Conservation (phyloP, 1,140 invertebrate species). For the Heliconius nattereri region DNA sequence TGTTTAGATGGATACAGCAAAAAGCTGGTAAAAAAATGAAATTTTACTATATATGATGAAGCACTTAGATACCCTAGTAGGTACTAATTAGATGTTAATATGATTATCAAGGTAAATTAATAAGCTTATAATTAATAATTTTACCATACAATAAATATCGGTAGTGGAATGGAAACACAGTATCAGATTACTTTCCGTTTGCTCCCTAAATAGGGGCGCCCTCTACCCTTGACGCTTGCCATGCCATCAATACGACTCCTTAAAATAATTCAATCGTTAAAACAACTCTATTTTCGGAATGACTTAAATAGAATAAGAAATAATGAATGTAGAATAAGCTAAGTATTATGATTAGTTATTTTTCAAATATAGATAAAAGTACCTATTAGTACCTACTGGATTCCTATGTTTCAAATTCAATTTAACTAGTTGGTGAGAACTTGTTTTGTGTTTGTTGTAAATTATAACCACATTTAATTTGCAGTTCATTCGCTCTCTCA, state of each 20-base stretch:
- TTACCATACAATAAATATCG: background rate
- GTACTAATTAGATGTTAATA: too few species aligned
- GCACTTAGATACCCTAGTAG: too few species aligned
- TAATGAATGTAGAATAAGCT: background rate
- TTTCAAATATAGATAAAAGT: background rate
- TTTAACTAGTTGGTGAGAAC: too few species aligned
- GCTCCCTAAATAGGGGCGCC: conserved; percentile 68
- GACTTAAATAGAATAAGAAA: conserved; percentile 31
- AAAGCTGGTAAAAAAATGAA: too few species aligned
- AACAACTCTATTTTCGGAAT: conserved; percentile 36
- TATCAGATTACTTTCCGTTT: conserved; percentile 69
- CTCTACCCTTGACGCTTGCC: conserved; percentile 67
- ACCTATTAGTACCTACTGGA: background rate
- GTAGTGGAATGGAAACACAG: conserved; percentile 33
- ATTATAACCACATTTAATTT: too few species aligned
- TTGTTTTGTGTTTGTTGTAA: too few species aligned
- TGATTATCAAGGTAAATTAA: background rate
- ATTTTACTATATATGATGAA: too few species aligned
- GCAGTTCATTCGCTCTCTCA: too few species aligned
- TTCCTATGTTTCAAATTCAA: too few species aligned
- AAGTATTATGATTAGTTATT: background rate
- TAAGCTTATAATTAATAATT: background rate
- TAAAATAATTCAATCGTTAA: conserved; percentile 47
- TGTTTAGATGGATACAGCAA: too few species aligned
- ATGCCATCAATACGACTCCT: conserved; percentile 60